These are phyloP conservation scores for Gnathonemus echidnorhynchus DNA, from an alignment of 2,113 vertebrate genomes.

Conservation along the genomic window DNA sequence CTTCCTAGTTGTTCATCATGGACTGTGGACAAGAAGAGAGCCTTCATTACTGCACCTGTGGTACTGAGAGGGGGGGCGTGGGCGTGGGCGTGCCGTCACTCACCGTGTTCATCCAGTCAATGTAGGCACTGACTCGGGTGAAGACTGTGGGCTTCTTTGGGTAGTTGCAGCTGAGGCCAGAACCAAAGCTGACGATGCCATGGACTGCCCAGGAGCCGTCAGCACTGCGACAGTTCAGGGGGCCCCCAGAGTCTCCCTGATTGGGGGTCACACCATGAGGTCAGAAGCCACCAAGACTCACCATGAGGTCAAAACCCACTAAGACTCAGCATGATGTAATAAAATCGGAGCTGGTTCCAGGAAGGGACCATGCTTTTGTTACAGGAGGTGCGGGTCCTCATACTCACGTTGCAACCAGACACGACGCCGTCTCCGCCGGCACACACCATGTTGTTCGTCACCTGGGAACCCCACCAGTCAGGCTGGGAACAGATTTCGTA, in stretches of 20 bases:
- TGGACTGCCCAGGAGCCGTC: conserved; percentile 67
- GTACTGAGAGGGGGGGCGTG: neutral
- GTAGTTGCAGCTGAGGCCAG: conserved; percentile 61
- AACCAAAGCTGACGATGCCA: conserved; percentile 85
- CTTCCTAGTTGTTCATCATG: conserved; percentile 43
- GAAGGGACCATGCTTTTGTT: neutral
- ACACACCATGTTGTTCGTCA: conserved; percentile 66
- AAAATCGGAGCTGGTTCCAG: neutral
- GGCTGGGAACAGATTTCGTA: conserved; percentile 53
- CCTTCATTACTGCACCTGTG: neutral
- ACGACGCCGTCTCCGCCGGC: conserved; percentile 71
- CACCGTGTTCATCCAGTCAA: conserved; percentile 73
- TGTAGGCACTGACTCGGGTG: conserved; percentile 74
- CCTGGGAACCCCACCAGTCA: conserved; percentile 68
- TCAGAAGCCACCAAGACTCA: neutral
- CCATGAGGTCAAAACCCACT: neutral
- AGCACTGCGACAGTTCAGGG: conserved; percentile 68
- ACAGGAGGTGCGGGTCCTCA: neutral
- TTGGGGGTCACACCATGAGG: neutral
- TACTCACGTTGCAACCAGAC: conserved; percentile 75
- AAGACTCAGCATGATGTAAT: neutral
- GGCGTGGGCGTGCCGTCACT: conserved; percentile 23
- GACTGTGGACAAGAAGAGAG: conserved; percentile 38
- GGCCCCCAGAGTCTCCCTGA: conserved; percentile 85
- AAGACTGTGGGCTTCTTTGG: conserved; percentile 77